Conservation (phyloP, 2,888 invertebrate species). For the Drosophila paracracens region DNA sequence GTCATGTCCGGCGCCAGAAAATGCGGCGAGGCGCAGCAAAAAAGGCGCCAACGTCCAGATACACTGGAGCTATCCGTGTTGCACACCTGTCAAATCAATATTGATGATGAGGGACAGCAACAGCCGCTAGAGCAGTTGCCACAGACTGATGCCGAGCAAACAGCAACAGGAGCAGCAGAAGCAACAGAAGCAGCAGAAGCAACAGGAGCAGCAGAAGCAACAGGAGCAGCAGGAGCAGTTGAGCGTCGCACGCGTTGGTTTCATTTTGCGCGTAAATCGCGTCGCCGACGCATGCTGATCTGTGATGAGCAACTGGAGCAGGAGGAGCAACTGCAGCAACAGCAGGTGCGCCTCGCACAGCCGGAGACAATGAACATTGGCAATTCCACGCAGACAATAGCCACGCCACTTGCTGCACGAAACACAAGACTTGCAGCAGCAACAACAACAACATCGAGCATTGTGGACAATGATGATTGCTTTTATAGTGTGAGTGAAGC, state of each 20-base stretch:
- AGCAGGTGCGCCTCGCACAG: slow-evolving; percentile 65
- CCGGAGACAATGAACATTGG: slow-evolving; percentile 74
- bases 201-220: slow-evolving; percentile 1
- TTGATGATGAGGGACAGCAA: neutral
- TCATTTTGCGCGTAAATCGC: slow-evolving; percentile 59
- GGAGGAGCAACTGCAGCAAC: slow-evolving; percentile 5
- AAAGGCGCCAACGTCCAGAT: slow-evolving; percentile 77
- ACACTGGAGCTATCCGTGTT: slow-evolving; percentile 86
- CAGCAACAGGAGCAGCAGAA: slow-evolving; percentile 7
- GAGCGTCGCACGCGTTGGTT: slow-evolving; percentile 62
- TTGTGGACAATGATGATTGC: slow-evolving; percentile 60
- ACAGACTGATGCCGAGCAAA: neutral
- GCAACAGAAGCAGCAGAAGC: neutral
- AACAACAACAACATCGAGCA: slow-evolving; percentile 49
- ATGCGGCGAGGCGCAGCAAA: slow-evolving; percentile 34
- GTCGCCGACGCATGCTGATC: slow-evolving; percentile 38
- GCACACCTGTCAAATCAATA: slow-evolving; percentile 80
- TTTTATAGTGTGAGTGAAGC: slow-evolving; percentile 71
- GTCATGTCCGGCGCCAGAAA: slow-evolving; percentile 72
- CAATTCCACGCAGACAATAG: slow-evolving; percentile 75
- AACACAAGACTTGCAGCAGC: neutral
- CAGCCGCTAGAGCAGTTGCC: neutral
- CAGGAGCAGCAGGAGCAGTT: slow-evolving; percentile 7
- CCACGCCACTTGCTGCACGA: slow-evolving; percentile 39
- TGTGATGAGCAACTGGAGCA: slow-evolving; percentile 39